Evolutionary conservation across 2,888 invertebrate species (phyloP).

Genomic region (Stratiomys singularior): DNA sequence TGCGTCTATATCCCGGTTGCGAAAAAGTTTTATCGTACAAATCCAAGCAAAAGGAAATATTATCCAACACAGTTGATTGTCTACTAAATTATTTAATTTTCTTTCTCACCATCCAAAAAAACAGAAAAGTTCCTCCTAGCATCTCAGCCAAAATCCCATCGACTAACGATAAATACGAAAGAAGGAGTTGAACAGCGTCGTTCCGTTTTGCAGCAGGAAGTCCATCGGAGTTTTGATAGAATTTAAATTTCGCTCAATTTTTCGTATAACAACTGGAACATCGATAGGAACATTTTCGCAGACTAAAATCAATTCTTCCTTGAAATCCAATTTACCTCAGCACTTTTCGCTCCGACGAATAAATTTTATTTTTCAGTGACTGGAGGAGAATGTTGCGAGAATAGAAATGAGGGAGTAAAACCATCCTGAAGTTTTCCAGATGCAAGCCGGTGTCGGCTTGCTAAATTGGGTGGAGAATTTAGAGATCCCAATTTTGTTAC

Average conservation of each 20-base stretch:
- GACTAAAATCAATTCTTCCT: constrained; percentile 40
- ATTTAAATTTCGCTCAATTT: not conserved
- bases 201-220: not conserved
- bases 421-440: constrained; percentile 5
- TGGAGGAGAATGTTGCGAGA: not conserved
- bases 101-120: not conserved
- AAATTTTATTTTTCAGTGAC: constrained; percentile 17
- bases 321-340: constrained; percentile 41
- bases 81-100: constrained; percentile 15
- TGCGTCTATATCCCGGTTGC: no score
- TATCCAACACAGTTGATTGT: not conserved
- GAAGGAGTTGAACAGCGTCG: not conserved
- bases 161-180: no score
- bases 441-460: not conserved
- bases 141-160: no score
- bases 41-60: constrained; percentile 13
- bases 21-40: not conserved
- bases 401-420: not conserved
- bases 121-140: not conserved
- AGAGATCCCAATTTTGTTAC: no score
- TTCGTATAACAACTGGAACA: not conserved
- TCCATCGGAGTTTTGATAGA: constrained; percentile 18
- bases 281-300: constrained; percentile 6
- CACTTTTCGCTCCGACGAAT: constrained; percentile 30
- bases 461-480: not conserved